Evolutionary conservation across 1,140 invertebrate genomes (phyloP).

Genomic region (Paracyclopina nana): DNA sequence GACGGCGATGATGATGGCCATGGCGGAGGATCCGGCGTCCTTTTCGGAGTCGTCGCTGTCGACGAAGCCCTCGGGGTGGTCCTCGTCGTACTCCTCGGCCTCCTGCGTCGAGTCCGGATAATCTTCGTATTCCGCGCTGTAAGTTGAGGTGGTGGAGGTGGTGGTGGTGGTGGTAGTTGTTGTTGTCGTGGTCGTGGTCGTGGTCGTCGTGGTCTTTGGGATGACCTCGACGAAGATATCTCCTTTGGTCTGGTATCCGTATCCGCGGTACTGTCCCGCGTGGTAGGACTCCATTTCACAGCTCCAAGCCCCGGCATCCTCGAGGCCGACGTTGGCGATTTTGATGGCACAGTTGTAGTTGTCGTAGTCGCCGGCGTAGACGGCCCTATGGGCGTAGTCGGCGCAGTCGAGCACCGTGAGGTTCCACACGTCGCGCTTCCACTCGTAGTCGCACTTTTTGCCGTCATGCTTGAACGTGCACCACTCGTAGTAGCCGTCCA

Average conservation of each 20-base stretch:
- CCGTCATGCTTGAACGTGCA: not conserved
- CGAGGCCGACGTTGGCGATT: not conserved
- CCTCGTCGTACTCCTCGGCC: not conserved
- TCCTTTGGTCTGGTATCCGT: constrained; percentile 1
- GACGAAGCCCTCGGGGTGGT: not conserved
- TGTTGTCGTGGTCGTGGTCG: constrained; percentile 5
- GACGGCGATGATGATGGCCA: not conserved
- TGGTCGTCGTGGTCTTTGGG: not conserved
- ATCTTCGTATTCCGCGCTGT: not conserved
- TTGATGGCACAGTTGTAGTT: not conserved
- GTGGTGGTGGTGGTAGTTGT: constrained; percentile 5
- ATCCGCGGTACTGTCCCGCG: constrained; percentile 5
- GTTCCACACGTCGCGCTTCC: not conserved
- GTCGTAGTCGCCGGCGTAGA: constrained; percentile 2
- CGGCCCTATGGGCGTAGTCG: not conserved
- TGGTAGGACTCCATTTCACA: constrained; percentile 10
- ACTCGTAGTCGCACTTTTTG: constrained; percentile 9
- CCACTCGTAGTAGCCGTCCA: constrained; percentile 13
- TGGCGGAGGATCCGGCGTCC: not conserved
- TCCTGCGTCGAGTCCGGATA: not conserved
- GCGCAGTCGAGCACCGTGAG: not conserved
- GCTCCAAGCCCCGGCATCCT: constrained; percentile 5
- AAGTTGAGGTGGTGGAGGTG: not conserved
- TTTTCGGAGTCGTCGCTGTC: not conserved
- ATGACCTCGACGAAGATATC: constrained; percentile 6